Base-by-base conservation (phyloP, 2,797 vertebrate species). In the Etheostoma perlongum region DNA sequence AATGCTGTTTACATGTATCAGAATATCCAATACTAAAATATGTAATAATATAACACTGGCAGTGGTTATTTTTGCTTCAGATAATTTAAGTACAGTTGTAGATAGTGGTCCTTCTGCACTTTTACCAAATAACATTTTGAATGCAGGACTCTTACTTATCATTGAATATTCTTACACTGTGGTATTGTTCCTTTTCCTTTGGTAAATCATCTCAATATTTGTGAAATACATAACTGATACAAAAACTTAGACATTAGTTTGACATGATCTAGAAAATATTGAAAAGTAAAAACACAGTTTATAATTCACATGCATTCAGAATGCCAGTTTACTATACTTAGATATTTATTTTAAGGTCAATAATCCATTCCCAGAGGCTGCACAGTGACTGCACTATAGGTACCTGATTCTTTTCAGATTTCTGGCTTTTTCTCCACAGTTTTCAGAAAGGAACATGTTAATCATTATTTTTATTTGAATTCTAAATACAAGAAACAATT, bases 401-500 rank as follows among this genome's bases (percentile, higher is more conserved):
- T n/a, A 65, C 27, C 48, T 46, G 16, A 42, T 18, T 53, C 30
- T 67, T 18, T n/a, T 74, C 10, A 7, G 23, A 44, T 63, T 42
- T 63, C 36, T 14, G 25, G 3, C 27, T 23, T 23, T 23, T 23
- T 23, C 3, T 25, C 3, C 25, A 25, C 25, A 25, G 25, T 25
- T 25, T 25, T 25, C 25, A 25, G 25, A 25, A 25, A 25, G 25
- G 25, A 25, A 25, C 2, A 2, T 25, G 25, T 25, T 25, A 25
- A 25, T 25, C 25, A 2, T 25, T 25, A 25, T 52, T 33, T 42
- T 33, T 52, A 18, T 73, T 46, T 67, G 4, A 15, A 0, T 49
- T 70, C 14, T 25, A 48, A 71, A 67, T 46, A 27, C 15, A 16
- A 42, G 44, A 54, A 42, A 62, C 36, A 54, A 48, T 23, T 23